Conservation (phyloP, 2,888 invertebrate species). For the Lithophane semibrunnea region DNA sequence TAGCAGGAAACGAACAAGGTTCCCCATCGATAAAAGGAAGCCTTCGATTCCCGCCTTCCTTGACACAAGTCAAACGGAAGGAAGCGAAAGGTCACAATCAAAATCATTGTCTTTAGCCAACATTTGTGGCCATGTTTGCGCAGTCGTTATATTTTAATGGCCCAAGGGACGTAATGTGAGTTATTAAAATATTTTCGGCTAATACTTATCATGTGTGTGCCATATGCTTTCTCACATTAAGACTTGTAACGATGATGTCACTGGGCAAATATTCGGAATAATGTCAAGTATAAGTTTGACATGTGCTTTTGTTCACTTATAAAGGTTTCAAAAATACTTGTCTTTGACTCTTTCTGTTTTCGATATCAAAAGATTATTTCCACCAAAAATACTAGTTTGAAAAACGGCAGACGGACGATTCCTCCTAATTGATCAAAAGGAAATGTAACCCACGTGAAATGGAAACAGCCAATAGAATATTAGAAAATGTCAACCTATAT, state of each 20-base stretch:
- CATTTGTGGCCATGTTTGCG: constrained; percentile 21
- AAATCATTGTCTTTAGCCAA: constrained; percentile 6
- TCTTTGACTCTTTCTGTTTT: neutral
- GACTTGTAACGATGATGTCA: constrained; percentile 54
- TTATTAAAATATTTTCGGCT: constrained; percentile 37
- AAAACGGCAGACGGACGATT: neutral
- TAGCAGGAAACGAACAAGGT: constrained; percentile 31
- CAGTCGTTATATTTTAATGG: constrained; percentile 43
- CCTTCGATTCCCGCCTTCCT: constrained; percentile 36
- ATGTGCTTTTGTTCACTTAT: neutral
- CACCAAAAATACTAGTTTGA: neutral
- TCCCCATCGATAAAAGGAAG: constrained; percentile 42
- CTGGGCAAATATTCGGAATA: constrained; percentile 22
- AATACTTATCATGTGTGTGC: constrained; percentile 50
- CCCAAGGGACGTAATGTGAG: constrained; percentile 20
- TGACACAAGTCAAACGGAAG: constrained; percentile 23
- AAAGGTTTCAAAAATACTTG: neutral
- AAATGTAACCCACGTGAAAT: constrained; percentile 16
- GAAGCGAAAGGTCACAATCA: constrained; percentile 44
- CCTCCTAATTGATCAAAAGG: neutral
- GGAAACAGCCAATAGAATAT: constrained; percentile 24
- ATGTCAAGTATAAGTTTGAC: constrained; percentile 27
- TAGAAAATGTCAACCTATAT: constrained; percentile 47
- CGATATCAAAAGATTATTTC: constrained; percentile 7
- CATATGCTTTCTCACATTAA: constrained; percentile 54